A percentile compares a stretch with the other conserved stretches of the same genome.
Evolutionary conservation across 2,113 vertebrate species (phyloP).

Genomic region (Cichladusa arquata): DNA sequence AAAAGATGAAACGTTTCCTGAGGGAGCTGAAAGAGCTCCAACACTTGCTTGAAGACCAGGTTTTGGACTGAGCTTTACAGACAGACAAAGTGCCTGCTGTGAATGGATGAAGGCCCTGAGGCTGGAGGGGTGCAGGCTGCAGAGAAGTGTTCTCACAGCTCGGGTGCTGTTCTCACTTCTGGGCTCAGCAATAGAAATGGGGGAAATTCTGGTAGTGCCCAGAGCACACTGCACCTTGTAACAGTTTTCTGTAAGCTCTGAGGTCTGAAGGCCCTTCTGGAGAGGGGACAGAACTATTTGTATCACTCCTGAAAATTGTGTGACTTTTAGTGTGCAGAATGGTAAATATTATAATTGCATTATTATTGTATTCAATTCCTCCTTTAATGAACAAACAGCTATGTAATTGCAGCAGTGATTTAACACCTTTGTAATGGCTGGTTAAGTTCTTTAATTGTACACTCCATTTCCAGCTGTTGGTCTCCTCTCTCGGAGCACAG

Average conservation of each 20-base stretch:
- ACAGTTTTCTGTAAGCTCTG: neutral
- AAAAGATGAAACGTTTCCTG: neutral
- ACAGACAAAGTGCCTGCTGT: neutral
- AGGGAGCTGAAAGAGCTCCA: neutral
- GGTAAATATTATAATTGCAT: neutral
- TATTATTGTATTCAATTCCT: neutral
- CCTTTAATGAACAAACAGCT: neutral
- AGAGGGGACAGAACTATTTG: neutral
- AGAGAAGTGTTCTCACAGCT: neutral
- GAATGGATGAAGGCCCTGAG: neutral
- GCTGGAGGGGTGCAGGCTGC: neutral
- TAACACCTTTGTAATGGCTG: neutral
- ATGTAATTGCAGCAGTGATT: neutral
- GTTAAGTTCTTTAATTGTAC: neutral
- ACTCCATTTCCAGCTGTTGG: neutral
- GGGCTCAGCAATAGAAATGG: neutral
- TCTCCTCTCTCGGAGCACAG: neutral
- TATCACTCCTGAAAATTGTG: neutral
- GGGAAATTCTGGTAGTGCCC: neutral
- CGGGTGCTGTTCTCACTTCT: neutral
- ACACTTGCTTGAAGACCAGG: neutral
- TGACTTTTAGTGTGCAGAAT: neutral
- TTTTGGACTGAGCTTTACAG: neutral
- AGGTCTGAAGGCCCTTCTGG: neutral
- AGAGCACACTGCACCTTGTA: accelerated